Evolutionary conservation across 2,113 vertebrate species (phyloP), one percentile per base, ranked within the genome.

Genomic region (Phoxinus phoxinus): DNA sequence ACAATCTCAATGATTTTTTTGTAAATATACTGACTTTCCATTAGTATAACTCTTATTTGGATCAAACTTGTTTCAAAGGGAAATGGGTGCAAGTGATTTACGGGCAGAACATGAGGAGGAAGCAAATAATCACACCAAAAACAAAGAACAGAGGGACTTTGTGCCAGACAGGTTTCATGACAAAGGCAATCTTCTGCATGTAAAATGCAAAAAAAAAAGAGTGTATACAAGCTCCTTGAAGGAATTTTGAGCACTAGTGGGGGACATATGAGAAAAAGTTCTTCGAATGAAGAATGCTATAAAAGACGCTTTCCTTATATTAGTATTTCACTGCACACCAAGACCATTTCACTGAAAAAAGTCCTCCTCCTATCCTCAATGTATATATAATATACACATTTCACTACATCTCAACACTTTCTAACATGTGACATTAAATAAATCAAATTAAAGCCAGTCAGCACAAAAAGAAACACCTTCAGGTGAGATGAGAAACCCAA

Each of bases 361-460:
- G 0, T 71, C 67, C 30, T 85, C 74, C 84, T 84, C 72, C 86
- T 79, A 85, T 76, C 78, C 67, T 87, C 75, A 51, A 80, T 90
- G 91, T 92, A 91, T 92, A 90, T 91, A 92, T 91, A 91, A 92
- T 91, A 93, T 92, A 93, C 90, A 92, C 87, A 87, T 88, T 85
- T 27, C 1, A 81, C 58, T 87, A 87, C 61, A 84, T 83, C 86
- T 71, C n/a, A 87, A 77, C 69, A 84, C 78, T 85, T 79, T 73
- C 74, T 84, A 81, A 44, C 17, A 84, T 46, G 56, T 85, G 46
- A 58, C 81, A 37, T 59, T 77, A 35, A 83, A 80, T 27, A 65
- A 73, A 67, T 73, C 76, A 56, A 44, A 25, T 85, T 37, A 67
- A 77, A 75, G 21, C 63, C 69, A 83, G 23, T 65, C 25, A 30